These are phyloP conservation scores for Gobio gobio DNA, from an alignment of 2,113 vertebrate species.

Conservation along the genomic window DNA sequence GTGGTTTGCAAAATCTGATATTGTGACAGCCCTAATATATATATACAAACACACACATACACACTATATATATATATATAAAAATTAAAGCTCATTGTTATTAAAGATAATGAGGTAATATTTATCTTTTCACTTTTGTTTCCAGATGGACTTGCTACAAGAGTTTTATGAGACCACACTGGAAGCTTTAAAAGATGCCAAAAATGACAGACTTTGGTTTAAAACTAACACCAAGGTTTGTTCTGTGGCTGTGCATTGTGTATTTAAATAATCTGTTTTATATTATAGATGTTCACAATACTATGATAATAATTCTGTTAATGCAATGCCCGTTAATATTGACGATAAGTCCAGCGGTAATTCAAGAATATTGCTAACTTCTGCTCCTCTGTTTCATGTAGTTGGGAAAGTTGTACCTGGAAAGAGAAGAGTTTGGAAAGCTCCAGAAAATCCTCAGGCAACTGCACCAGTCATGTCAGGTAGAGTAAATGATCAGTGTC, in stretches of 20 bases:
- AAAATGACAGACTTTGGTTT: slow-evolving; percentile 97
- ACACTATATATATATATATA: too few species aligned
- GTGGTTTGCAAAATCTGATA: too few species aligned
- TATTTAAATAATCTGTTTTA: neutral
- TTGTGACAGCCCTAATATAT: too few species aligned
- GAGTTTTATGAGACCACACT: slow-evolving; percentile 99
- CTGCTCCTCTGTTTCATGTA: slow-evolving; percentile 62
- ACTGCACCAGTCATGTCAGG: slow-evolving; percentile 98
- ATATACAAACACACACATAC: too few species aligned
- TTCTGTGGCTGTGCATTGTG: neutral
- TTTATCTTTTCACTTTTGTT: slow-evolving; percentile 60
- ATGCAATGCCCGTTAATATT: neutral
- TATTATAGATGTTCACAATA: neutral
- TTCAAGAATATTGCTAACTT: neutral
- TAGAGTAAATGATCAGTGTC: slow-evolving; percentile 64
- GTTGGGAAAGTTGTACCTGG: slow-evolving; percentile 98
- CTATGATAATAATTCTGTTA: neutral
- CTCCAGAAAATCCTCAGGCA: slow-evolving; percentile 98
- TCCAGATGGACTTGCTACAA: slow-evolving; percentile 98
- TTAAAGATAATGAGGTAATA: neutral
- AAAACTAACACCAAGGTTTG: slow-evolving; percentile 99
- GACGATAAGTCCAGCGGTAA: neutral
- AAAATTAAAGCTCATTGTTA: neutral
- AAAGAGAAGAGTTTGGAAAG: slow-evolving; percentile 97
- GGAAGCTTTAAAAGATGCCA: slow-evolving; percentile 98